Evolutionary conservation across 2,797 vertebrate genomes (phyloP).

Genomic region (Alauda arvensis): DNA sequence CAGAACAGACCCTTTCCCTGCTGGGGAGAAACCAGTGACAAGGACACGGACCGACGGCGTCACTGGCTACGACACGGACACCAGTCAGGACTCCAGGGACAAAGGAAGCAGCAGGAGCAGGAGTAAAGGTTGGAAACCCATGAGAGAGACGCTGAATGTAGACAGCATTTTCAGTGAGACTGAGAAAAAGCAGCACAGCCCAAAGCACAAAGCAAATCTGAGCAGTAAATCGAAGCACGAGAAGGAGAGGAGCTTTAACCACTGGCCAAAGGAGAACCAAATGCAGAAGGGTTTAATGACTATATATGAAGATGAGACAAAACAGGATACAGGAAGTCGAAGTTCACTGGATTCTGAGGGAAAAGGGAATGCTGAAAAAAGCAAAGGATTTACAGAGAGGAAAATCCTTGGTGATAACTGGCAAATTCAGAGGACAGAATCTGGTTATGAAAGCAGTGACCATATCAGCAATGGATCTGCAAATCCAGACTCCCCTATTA

Average conservation of each 20-base stretch:
- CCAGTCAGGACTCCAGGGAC: slow-evolving; percentile 86
- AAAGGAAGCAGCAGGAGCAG: slow-evolving; percentile 65
- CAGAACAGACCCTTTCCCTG: slow-evolving; percentile 47
- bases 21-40: slow-evolving; percentile 41
- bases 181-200: slow-evolving; percentile 78
- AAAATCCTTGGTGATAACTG: slow-evolving; percentile 79
- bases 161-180: slow-evolving; percentile 86
- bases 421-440: slow-evolving; percentile 91
- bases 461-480: slow-evolving; percentile 89
- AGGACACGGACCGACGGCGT: slow-evolving; percentile 53
- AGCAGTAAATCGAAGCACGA: slow-evolving; percentile 56
- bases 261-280: slow-evolving; percentile 73
- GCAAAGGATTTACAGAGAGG: slow-evolving; percentile 68
- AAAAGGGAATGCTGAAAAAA: slow-evolving; percentile 74
- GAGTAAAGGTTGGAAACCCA: slow-evolving; percentile 85
- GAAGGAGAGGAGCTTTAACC: slow-evolving; percentile 63
- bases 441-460: slow-evolving; percentile 93
- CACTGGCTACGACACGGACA: slow-evolving; percentile 88
- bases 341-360: slow-evolving; percentile 84
- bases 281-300: slow-evolving; percentile 89
- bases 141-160: slow-evolving; percentile 90
- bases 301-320: slow-evolving; percentile 93
- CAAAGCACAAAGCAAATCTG: slow-evolving; percentile 67
- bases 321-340: slow-evolving; percentile 82
- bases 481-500: slow-evolving; percentile 83